Conservation (phyloP, 2,888 invertebrate genomes). For the Tanypteryx hageni region DNA sequence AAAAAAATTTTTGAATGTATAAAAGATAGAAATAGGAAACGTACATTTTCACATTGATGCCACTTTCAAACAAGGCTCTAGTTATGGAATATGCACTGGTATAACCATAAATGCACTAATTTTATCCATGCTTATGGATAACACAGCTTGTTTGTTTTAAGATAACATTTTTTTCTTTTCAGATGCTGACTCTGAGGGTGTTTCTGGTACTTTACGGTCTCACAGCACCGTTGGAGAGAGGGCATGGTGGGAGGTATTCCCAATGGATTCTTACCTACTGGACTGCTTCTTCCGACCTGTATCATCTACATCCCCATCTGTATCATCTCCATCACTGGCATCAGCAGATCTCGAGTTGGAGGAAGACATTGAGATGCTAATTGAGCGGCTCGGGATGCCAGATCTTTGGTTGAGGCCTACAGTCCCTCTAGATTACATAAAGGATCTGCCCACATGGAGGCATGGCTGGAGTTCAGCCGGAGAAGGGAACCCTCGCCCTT, state of each 20-base stretch:
- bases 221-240: constrained; percentile 64
- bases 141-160: not conserved
- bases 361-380: constrained; percentile 73
- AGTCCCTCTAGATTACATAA: constrained; percentile 75
- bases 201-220: not conserved
- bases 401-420: constrained; percentile 75
- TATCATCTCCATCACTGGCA: constrained; percentile 66
- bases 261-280: constrained; percentile 72
- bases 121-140: not conserved
- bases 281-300: constrained; percentile 72
- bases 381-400: constrained; percentile 75
- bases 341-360: constrained; percentile 72
- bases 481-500: not conserved
- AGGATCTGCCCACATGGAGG: constrained; percentile 75
- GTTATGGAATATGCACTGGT: too few relatives aligned
- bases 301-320: constrained; percentile 70
- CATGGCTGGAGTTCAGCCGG: constrained; percentile 70
- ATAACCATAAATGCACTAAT: not conserved
- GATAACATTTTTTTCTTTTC: not conserved
- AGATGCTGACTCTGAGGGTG: not conserved
- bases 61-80: too few relatives aligned
- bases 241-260: constrained; percentile 74
- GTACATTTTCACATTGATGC: too few relatives aligned
- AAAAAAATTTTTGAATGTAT: too few relatives aligned
- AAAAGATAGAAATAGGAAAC: too few relatives aligned